Evolutionary conservation across 2,888 invertebrate genomes (phyloP).

Genomic region (Amphipyra tragopoginis): DNA sequence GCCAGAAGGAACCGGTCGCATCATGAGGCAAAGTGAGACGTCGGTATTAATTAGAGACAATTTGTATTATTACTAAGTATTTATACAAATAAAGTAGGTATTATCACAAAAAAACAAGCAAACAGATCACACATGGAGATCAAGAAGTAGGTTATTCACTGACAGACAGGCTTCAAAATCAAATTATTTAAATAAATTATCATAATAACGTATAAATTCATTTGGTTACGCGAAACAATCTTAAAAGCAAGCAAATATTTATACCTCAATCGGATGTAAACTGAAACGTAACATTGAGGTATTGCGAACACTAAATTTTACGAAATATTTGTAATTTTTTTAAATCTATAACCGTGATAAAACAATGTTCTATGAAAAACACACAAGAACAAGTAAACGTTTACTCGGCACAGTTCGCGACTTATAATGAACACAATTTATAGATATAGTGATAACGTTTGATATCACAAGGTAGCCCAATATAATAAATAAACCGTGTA

Average conservation of each 20-base stretch:
- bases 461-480: conserved; percentile 81
- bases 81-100: conserved; percentile 16
- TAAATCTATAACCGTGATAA: conserved; percentile 14
- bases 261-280: conserved; percentile 75
- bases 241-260: conserved; percentile 28
- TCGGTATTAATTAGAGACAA: neutral
- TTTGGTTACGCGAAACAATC: conserved; percentile 13
- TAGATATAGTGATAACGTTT: conserved; percentile 84
- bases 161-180: conserved; percentile 4
- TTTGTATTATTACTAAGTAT: conserved; percentile 12
- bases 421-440: conserved; percentile 81
- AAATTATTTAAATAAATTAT: conserved; percentile 14
- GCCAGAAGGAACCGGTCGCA: conserved; percentile 39
- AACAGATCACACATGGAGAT: conserved; percentile 15
- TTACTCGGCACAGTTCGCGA: conserved; percentile 74
- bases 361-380: conserved; percentile 50
- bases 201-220: conserved; percentile 7
- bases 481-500: conserved; percentile 66
- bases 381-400: conserved; percentile 72
- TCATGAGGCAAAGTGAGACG: no score
- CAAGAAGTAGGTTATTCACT: conserved; percentile 26
- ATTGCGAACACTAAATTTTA: conserved; percentile 37
- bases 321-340: conserved; percentile 11
- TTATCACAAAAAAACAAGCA: conserved; percentile 22
- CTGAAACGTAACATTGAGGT: conserved; percentile 76